These are phyloP conservation scores for Rapana venosa DNA, from an alignment of 2,888 invertebrate genomes.

Conservation along the genomic window DNA sequence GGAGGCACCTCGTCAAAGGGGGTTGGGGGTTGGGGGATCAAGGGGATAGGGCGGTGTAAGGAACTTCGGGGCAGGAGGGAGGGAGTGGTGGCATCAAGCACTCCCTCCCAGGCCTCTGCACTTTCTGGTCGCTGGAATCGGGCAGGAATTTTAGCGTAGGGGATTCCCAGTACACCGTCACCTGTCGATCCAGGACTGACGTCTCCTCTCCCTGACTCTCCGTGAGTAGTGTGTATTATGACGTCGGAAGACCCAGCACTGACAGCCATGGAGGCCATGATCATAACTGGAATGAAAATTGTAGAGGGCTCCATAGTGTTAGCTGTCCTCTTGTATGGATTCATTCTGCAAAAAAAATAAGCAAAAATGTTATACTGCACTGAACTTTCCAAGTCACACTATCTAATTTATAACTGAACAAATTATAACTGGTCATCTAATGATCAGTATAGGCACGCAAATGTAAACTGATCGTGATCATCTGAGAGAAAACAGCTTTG, in stretches of 20 bases:
- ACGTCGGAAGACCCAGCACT: neutral
- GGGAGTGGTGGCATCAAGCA: slow-evolving; percentile 22
- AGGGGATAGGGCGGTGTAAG: neutral
- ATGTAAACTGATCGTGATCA: too few species aligned
- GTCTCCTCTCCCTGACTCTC: neutral
- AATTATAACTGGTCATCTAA: too few species aligned
- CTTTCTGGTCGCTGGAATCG: slow-evolving; percentile 18
- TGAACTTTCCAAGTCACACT: too few species aligned
- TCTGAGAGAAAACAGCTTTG: too few species aligned
- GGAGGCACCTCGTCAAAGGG: slow-evolving; percentile 87
- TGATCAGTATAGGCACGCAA: too few species aligned
- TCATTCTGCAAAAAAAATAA: too few species aligned
- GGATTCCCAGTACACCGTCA: slow-evolving; percentile 37
- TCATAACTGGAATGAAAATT: neutral
- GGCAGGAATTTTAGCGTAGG: slow-evolving; percentile 28
- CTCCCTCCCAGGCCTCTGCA: slow-evolving; percentile 7
- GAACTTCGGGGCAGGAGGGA: neutral
- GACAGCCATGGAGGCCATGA: neutral
- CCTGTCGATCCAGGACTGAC: neutral
- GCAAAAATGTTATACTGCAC: too few species aligned
- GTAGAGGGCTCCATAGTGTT: neutral
- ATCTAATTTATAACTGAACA: too few species aligned
- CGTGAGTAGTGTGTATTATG: neutral
- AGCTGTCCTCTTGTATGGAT: too few species aligned
- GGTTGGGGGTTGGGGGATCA: slow-evolving; percentile 1